Conservation (phyloP, 2,888 invertebrate genomes). For the Nebria salina region DNA sequence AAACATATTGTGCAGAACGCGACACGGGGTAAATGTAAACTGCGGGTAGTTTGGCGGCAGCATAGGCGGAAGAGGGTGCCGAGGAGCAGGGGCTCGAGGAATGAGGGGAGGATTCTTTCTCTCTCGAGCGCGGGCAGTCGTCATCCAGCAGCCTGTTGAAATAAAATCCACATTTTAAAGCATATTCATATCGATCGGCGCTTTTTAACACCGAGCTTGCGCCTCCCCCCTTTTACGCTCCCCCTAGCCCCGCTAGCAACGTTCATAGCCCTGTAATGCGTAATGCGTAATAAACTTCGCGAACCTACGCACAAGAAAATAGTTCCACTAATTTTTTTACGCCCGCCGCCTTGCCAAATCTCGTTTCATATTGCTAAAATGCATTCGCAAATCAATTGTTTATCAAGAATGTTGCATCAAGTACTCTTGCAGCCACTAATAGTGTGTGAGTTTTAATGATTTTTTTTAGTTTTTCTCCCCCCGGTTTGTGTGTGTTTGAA, state of each 20-base stretch:
- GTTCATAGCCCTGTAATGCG: slow-evolving; percentile 51
- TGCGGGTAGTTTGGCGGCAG: slow-evolving; percentile 57
- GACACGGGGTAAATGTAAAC: slow-evolving; percentile 58
- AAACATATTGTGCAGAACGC: slow-evolving; percentile 45
- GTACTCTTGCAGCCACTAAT: neutral
- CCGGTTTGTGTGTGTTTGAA: slow-evolving; percentile 6
- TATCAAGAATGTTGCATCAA: neutral
- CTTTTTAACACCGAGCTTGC: slow-evolving; percentile 68
- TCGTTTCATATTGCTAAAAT: slow-evolving; percentile 7
- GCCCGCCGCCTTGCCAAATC: slow-evolving; percentile 5
- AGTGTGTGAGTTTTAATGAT: slow-evolving; percentile 21
- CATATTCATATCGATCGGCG: slow-evolving; percentile 73
- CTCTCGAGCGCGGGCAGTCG: slow-evolving; percentile 51
- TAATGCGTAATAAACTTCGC: slow-evolving; percentile 54
- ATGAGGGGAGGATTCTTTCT: slow-evolving; percentile 54
- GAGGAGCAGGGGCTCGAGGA: slow-evolving; percentile 50
- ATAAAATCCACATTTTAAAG: slow-evolving; percentile 74
- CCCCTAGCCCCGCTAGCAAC: slow-evolving; percentile 50
- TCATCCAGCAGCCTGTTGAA: slow-evolving; percentile 64
- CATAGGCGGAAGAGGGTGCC: slow-evolving; percentile 48
- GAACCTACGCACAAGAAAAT: slow-evolving; percentile 53
- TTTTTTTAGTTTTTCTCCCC: slow-evolving; percentile 28
- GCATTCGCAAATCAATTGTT: neutral
- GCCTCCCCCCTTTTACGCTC: slow-evolving; percentile 52
- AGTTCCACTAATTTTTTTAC: slow-evolving; percentile 49